phyloP scores from a whole-genome alignment of 2,113 vertebrate genomes.

The Aphyosemion australe region DNA sequence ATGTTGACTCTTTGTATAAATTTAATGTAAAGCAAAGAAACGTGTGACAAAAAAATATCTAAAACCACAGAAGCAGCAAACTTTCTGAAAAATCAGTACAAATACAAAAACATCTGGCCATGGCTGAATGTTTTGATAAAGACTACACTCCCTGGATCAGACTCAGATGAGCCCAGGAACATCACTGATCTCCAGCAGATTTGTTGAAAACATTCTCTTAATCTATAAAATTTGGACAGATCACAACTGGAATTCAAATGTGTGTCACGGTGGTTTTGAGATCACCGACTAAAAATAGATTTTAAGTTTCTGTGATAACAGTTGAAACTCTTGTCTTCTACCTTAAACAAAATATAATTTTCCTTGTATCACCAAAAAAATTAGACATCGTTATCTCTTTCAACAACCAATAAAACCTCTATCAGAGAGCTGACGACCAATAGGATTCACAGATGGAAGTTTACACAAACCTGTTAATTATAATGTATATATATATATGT shows the following conservation, averaged over 20 bases:
- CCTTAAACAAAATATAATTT: no score
- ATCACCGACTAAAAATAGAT: background rate
- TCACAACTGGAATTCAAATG: background rate
- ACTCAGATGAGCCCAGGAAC: slow-evolving; percentile 6
- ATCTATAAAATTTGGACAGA: background rate
- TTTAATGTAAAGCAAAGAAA: no score
- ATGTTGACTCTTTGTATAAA: no score
- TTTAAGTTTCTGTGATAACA: background rate
- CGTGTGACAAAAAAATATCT: no score
- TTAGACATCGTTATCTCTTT: background rate
- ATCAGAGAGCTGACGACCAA: slow-evolving; percentile 14
- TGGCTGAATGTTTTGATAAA: no score
- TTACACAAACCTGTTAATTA: slow-evolving; percentile 9
- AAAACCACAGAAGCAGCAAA: no score
- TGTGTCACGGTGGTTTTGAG: no score
- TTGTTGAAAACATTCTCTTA: slow-evolving; percentile 16
- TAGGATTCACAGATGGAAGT: slow-evolving; percentile 13
- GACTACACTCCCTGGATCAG: slow-evolving; percentile 3
- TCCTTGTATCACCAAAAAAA: background rate
- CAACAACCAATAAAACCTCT: slow-evolving; percentile 3
- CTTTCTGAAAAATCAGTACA: no score
- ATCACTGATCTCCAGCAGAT: slow-evolving; percentile 20
- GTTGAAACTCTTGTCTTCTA: background rate
- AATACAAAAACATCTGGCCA: no score
- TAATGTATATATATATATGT: no score